Percentiles rank a stretch among this genome's conserved stretches.
These are phyloP conservation scores for Chaunax sp. DNA, from an alignment of 2,797 vertebrate genomes.

Conservation along the genomic window DNA sequence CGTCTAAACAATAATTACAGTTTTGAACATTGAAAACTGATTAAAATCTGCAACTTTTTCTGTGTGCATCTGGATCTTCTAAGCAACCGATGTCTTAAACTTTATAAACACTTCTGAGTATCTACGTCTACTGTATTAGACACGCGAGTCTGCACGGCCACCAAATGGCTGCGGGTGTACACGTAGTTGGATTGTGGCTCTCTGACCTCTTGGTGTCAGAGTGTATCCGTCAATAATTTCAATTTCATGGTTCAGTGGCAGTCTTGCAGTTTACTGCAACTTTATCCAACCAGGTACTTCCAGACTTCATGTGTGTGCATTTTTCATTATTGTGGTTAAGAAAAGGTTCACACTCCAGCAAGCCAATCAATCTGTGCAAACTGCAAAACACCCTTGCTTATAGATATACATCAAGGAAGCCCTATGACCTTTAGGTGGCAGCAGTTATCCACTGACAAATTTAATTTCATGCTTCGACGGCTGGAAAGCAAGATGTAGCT, in stretches of 20 bases:
- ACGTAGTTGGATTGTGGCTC: constrained; percentile 21
- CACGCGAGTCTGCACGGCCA: no score
- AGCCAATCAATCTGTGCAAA: constrained; percentile 12
- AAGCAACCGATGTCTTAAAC: no score
- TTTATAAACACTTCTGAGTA: not conserved
- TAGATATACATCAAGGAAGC: constrained; percentile 3
- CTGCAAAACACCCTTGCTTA: constrained; percentile 19
- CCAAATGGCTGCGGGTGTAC: constrained; percentile 1
- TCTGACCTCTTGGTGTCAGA: constrained; percentile 56
- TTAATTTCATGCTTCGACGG: constrained; percentile 69
- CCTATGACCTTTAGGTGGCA: constrained; percentile 76
- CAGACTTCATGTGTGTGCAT: constrained; percentile 10
- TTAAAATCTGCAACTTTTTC: constrained; percentile 21
- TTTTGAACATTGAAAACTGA: not conserved
- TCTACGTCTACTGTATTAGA: not conserved
- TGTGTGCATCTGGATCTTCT: not conserved
- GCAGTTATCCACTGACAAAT: constrained; percentile 71
- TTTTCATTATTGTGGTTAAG: constrained; percentile 13
- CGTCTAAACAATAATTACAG: not conserved
- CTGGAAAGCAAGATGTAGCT: constrained; percentile 43
- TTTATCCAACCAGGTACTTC: constrained; percentile 36
- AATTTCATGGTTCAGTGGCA: constrained; percentile 68
- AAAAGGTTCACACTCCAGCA: not conserved
- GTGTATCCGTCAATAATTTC: constrained; percentile 70
- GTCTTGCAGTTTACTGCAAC: constrained; percentile 23